These are phyloP conservation scores for Hyposmocoma kahamanoa DNA, from an alignment of 1,140 invertebrate genomes.

Conservation along the genomic window DNA sequence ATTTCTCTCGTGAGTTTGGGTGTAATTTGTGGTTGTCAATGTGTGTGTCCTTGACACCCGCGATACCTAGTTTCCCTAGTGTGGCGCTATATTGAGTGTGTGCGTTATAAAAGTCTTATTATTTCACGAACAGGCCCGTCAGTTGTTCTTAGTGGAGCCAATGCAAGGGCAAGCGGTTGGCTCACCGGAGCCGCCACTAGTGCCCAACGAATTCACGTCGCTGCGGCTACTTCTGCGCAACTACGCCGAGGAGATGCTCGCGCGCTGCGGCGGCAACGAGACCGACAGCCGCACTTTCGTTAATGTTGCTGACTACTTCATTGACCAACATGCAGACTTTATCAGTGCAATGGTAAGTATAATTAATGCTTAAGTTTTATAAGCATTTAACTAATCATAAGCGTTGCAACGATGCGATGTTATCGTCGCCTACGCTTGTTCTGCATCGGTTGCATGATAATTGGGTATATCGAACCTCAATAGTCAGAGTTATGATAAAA, in stretches of 20 bases:
- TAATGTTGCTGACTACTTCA: slow-evolving; percentile 24
- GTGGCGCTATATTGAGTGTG: too few relatives aligned
- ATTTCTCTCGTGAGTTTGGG: too few relatives aligned
- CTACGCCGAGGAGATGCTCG: slow-evolving; percentile 23
- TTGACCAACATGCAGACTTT: slow-evolving; percentile 24
- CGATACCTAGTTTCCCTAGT: too few relatives aligned
- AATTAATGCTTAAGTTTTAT: background rate
- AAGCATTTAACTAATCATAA: background rate
- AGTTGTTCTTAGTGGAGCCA: slow-evolving; percentile 20
- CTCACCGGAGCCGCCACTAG: slow-evolving; percentile 17
- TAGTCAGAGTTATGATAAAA: too few relatives aligned
- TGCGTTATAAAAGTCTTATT: too few relatives aligned
- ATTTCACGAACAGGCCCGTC: slow-evolving; percentile 21
- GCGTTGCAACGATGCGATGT: too few relatives aligned
- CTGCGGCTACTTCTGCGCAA: slow-evolving; percentile 25
- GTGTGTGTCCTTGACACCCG: too few relatives aligned
- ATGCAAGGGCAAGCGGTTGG: slow-evolving; percentile 17
- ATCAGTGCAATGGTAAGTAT: slow-evolving; percentile 33
- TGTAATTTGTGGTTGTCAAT: too few relatives aligned
- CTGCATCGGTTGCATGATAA: too few relatives aligned
- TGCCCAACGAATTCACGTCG: slow-evolving; percentile 24
- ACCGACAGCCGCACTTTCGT: slow-evolving; percentile 15
- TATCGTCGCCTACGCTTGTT: too few relatives aligned
- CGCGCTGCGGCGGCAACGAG: slow-evolving; percentile 9
- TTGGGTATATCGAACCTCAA: too few relatives aligned